These are phyloP conservation scores for Protobothrops mucrosquamatus DNA, from an alignment of 2,113 vertebrate species.

Conservation along the genomic window DNA sequence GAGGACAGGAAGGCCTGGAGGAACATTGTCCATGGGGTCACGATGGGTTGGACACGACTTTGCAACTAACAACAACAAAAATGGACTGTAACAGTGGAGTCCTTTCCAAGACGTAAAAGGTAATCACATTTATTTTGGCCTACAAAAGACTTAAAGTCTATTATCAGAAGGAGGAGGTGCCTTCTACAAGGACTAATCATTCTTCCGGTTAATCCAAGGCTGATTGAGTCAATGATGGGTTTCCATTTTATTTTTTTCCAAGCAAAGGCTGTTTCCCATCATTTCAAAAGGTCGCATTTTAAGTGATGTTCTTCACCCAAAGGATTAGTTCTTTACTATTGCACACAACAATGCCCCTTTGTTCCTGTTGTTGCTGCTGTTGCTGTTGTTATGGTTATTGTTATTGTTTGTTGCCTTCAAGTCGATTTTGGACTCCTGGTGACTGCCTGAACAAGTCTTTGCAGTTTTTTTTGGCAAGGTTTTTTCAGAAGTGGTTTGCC, in stretches of 20 bases:
- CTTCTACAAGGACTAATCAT: background rate
- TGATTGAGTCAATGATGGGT: background rate
- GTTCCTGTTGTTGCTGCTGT: no score
- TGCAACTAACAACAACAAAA: no score
- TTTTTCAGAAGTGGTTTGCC: no score
- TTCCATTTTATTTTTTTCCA: background rate
- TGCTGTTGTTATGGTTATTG: no score
- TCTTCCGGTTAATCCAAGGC: background rate
- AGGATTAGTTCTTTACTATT: background rate
- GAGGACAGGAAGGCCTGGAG: no score
- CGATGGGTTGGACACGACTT: no score
- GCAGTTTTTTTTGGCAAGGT: no score
- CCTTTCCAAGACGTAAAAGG: background rate
- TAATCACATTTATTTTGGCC: background rate
- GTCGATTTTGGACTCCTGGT: no score
- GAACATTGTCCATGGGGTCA: no score
- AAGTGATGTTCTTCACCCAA: background rate
- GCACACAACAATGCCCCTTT: no score
- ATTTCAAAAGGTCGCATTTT: background rate
- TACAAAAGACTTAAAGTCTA: background rate
- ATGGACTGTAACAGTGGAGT: background rate
- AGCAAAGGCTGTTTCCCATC: background rate
- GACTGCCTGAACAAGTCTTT: no score
- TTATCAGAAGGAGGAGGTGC: background rate
- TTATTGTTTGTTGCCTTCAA: no score